Evolutionary conservation across 2,888 invertebrate genomes (phyloP).

Genomic region (Branchipolynoe longqiensis): DNA sequence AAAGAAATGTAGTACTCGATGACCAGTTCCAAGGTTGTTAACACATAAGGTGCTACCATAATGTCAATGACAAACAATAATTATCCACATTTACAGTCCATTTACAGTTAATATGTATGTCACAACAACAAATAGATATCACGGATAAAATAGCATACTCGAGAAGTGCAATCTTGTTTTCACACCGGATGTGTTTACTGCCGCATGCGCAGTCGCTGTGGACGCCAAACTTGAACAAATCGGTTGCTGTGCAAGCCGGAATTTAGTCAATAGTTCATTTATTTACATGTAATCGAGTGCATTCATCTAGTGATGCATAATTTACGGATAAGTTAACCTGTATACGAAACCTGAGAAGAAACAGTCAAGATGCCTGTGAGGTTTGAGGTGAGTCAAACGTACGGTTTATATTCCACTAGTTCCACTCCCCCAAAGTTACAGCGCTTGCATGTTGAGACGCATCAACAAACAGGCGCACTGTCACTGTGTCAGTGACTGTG

Average conservation of each 20-base stretch:
- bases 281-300: not conserved
- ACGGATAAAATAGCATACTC: no score
- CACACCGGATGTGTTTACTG: constrained; percentile 13
- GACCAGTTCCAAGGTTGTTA: no score
- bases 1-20: no score
- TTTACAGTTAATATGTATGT: no score
- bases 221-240: constrained; percentile 39
- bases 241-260: not conserved
- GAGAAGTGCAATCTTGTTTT: no score
- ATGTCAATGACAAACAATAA: no score
- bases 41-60: no score
- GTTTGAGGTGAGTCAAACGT: constrained; percentile 30
- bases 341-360: not conserved
- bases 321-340: not conserved
- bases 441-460: constrained; percentile 9
- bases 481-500: no score
- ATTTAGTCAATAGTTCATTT: not conserved
- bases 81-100: no score
- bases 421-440: not conserved
- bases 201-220: constrained; percentile 9
- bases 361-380: constrained; percentile 45
- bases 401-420: not conserved
- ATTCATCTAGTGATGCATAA: not conserved
- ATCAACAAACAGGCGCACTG: constrained; percentile 47
- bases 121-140: no score